phyloP scores from a whole-genome alignment of 2,113 vertebrate genomes.

The Mola mola region DNA sequence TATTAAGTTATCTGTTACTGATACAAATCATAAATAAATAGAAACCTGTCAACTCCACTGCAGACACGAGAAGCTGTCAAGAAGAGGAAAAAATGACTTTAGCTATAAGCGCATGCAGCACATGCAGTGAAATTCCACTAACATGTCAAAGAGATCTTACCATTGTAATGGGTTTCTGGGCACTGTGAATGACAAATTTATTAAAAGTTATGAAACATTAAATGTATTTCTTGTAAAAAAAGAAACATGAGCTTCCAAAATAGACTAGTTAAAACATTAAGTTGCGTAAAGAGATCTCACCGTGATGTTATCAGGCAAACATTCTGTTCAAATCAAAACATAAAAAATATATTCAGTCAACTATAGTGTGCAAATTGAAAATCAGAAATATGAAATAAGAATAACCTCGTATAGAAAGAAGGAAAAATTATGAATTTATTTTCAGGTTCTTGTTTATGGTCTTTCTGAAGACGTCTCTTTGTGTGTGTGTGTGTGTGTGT shows the following conservation, averaged over 20 bases:
- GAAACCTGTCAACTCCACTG: constrained; percentile 63
- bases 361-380: too few species aligned
- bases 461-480: too few species aligned
- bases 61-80: constrained; percentile 65
- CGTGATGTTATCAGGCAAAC: constrained; percentile 46
- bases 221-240: too few species aligned
- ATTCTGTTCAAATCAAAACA: constrained; percentile 51
- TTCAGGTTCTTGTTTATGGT: too few species aligned
- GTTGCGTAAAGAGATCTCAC: constrained; percentile 61
- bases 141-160: constrained; percentile 43
- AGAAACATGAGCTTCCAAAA: too few species aligned
- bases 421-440: too few species aligned
- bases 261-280: too few species aligned
- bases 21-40: not conserved
- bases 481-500: not conserved
- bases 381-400: too few species aligned
- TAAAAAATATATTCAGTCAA: not conserved
- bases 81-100: not conserved
- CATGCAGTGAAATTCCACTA: not conserved
- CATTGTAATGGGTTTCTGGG: constrained; percentile 49
- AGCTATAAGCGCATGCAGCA: too few species aligned
- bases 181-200: constrained; percentile 60
- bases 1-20: not conserved
- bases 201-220: not conserved
- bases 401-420: too few species aligned